Conservation (phyloP, 2,888 invertebrate genomes). For the Lagria hirta region DNA sequence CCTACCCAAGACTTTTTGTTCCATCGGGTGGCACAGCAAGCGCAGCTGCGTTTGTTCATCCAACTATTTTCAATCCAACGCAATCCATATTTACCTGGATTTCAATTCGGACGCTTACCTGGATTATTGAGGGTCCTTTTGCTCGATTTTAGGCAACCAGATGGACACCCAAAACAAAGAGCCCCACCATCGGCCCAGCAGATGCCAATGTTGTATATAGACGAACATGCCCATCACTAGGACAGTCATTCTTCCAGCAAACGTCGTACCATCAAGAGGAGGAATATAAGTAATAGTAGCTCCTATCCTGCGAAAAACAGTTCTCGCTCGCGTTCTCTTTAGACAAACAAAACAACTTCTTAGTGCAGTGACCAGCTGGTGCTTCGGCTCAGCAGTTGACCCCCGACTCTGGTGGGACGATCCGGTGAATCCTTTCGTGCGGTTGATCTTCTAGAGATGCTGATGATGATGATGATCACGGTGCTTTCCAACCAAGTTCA, state of each 20-base stretch:
- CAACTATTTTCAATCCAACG: conserved; percentile 7
- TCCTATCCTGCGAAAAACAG: too few relatives aligned
- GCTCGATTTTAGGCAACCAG: conserved; percentile 27
- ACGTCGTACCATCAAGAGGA: too few relatives aligned
- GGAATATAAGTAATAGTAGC: too few relatives aligned
- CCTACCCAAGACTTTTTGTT: conserved; percentile 15
- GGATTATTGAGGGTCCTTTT: conserved; percentile 8
- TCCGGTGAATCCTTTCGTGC: conserved; percentile 24
- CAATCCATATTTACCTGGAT: conserved; percentile 15
- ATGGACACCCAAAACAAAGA: conserved; percentile 26
- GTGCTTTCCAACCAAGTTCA: conserved; percentile 11
- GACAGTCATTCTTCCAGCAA: conserved; percentile 20
- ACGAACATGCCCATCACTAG: conserved; percentile 17
- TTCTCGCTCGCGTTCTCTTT: conserved; percentile 3
- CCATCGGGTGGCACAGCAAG: conserved; percentile 15
- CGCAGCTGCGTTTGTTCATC: conserved; percentile 21
- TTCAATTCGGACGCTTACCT: conserved; percentile 10
- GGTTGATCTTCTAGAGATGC: conserved; percentile 17
- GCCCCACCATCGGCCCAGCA: conserved; percentile 28
- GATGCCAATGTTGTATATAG: conserved; percentile 28
- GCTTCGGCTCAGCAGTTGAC: conserved; percentile 27
- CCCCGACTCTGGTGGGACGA: conserved; percentile 27
- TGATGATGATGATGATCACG: too few relatives aligned
- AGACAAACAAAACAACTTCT: conserved; percentile 13
- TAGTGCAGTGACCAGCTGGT: conserved; percentile 26